These are phyloP conservation scores for Taeniopygia guttata DNA, from an alignment of 2,797 vertebrate species.

Conservation along the genomic window DNA sequence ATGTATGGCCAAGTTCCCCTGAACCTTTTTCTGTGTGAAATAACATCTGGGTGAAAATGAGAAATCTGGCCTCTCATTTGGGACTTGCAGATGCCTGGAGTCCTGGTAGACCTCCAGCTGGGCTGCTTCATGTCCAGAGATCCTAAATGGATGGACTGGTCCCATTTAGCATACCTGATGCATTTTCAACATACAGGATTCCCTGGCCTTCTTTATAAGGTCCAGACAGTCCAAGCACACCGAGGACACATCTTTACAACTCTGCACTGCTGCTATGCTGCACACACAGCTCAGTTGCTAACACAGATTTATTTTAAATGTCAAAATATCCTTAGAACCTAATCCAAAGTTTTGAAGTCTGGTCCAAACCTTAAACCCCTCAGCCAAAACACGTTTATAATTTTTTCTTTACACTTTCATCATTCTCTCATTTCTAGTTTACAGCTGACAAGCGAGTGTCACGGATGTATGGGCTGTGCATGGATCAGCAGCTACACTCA, in stretches of 20 bases:
- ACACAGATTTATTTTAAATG: background rate
- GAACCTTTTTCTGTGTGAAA: conserved; percentile 9
- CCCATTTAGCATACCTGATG: background rate
- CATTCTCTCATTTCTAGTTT: background rate
- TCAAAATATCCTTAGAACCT: conserved; percentile 13
- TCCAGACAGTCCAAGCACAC: background rate
- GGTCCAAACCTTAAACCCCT: conserved; percentile 11
- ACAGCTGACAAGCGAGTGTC: background rate
- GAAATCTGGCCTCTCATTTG: conserved; percentile 2
- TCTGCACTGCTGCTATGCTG: background rate
- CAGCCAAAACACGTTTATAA: background rate
- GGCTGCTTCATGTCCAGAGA: background rate
- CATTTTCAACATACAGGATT: background rate
- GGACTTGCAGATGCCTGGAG: background rate
- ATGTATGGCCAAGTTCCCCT: background rate
- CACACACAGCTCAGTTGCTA: background rate
- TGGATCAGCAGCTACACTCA: background rate
- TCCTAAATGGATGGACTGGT: background rate
- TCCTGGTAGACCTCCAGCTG: background rate
- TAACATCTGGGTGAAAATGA: conserved; percentile 2
- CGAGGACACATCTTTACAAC: background rate
- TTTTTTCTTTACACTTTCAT: background rate
- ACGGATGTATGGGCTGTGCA: background rate
- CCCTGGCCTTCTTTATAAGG: background rate
- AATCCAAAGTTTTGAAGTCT: conserved; percentile 22